Evolutionary conservation across 2,888 invertebrate species (phyloP).

Genomic region (Adineta ricciae): DNA sequence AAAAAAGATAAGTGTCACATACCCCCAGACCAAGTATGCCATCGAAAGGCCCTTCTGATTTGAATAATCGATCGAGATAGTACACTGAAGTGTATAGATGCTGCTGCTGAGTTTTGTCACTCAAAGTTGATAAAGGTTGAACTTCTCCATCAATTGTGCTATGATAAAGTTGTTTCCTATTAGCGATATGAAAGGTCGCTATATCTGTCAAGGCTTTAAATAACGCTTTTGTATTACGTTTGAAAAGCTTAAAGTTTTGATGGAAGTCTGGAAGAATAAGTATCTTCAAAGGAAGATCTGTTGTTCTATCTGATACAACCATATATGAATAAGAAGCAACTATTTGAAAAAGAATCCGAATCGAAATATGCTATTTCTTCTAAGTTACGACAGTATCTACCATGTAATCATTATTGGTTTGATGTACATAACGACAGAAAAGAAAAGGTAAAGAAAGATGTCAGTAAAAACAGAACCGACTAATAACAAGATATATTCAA

Average conservation of each 20-base stretch:
- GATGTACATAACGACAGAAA: too few relatives aligned
- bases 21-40: constrained; percentile 22
- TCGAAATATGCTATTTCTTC: too few relatives aligned
- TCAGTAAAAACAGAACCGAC: too few relatives aligned
- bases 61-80: background rate
- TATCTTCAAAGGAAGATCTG: constrained; percentile 6
- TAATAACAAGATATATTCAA: too few relatives aligned
- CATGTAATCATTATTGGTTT: too few relatives aligned
- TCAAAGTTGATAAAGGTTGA: background rate
- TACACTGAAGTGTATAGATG: constrained; percentile 12
- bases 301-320: too few relatives aligned
- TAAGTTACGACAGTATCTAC: too few relatives aligned
- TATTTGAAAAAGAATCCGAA: too few relatives aligned
- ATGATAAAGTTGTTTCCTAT: constrained; percentile 23
- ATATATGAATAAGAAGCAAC: too few relatives aligned
- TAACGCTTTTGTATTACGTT: background rate
- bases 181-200: background rate
- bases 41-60: constrained; percentile 22
- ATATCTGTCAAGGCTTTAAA: background rate
- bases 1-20: too few relatives aligned
- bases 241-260: constrained; percentile 21
- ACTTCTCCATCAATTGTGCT: background rate
- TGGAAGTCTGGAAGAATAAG: constrained; percentile 26
- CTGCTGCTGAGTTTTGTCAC: background rate
- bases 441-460: too few relatives aligned